Evolutionary conservation across 1,140 invertebrate genomes (phyloP).

Genomic region (Cydia splendana): DNA sequence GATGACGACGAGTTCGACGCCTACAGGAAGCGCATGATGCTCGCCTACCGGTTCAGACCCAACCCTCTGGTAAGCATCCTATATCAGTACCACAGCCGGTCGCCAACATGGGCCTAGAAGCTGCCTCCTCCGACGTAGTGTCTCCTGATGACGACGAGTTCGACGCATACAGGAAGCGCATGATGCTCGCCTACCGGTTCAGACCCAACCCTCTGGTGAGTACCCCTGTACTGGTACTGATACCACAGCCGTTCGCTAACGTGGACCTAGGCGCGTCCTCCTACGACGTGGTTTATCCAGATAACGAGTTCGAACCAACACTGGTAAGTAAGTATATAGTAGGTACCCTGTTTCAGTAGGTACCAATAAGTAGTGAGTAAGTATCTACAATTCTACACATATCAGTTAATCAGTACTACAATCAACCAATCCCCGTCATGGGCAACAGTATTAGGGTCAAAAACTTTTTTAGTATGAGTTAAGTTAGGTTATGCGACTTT

Average conservation of each 20-base stretch:
- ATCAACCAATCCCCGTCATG: too few species aligned
- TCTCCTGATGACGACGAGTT: constrained; percentile 95
- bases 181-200: constrained; percentile 99
- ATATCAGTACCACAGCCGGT: constrained; percentile 74
- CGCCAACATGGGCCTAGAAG: constrained; percentile 90
- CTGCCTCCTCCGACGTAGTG: constrained; percentile 86
- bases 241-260: not conserved
- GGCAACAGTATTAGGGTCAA: too few species aligned
- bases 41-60: constrained; percentile 85
- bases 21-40: constrained; percentile 98
- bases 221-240: constrained; percentile 39
- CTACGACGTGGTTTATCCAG: constrained; percentile 85
- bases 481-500: too few species aligned
- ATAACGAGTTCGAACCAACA: constrained; percentile 94
- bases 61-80: constrained; percentile 86
- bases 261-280: constrained; percentile 90
- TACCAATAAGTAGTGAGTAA: too few species aligned
- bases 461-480: too few species aligned
- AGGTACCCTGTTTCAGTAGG: too few species aligned
- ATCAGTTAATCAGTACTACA: too few species aligned
- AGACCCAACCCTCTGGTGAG: constrained; percentile 96
- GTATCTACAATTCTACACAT: too few species aligned
- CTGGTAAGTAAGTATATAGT: too few species aligned
- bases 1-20: constrained; percentile 95
- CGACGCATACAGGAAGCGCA: constrained; percentile 97